Evolutionary conservation across 92 coral and sea anemone genomes (phyloP), one percentile per base, ranked within the genome.

Genomic region (Parazoanthus atlanticus): DNA sequence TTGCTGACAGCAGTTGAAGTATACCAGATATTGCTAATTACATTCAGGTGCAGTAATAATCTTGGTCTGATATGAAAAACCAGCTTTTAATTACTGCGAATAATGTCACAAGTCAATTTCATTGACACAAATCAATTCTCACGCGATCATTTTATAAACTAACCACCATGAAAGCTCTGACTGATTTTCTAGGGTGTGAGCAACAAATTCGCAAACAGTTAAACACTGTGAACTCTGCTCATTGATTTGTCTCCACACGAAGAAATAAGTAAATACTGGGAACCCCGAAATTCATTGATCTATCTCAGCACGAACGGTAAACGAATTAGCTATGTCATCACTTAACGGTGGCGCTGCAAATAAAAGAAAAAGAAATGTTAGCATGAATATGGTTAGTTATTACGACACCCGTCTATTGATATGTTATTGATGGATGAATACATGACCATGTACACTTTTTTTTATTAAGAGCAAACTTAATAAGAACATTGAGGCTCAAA

Each of bases 101-200:
- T 36, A 13, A 25, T 32, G 72, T 81, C 43, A 36, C 5, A 26
- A 64, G 30, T 58, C 85, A 17, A 81, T 81, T 66, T 81, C 17
- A 43, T 23, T 81, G 85, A 36, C 52, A 64, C 32, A 66, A 61
- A 58, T 58, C 85, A 64, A 0, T 81, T 25, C 47, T 58, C 85
- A 81, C 54, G 40, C 40, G 43, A 81, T 81, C 21, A 81, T 34
- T 61, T 80, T 54, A 21, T 78, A 23, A 78, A 13, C 82, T 16
- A 26, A 16, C 36, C 31, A 49, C 31, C 64, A 29, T 15, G 61
- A 78, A 41, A 30, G 28, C 72, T 23, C 13, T 11, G 21, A 52
- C 21, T 52, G 58, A 15, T 52, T 52, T 13, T 31, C 52, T 21
- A 32, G 2, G 66, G 29, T 7, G 5, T 61, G 15, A 64, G 15